Percentiles rank a stretch among this genome's conserved stretches.
Evolutionary conservation across 2,888 invertebrate genomes (phyloP).

Genomic region (Endotricha flammealis): DNA sequence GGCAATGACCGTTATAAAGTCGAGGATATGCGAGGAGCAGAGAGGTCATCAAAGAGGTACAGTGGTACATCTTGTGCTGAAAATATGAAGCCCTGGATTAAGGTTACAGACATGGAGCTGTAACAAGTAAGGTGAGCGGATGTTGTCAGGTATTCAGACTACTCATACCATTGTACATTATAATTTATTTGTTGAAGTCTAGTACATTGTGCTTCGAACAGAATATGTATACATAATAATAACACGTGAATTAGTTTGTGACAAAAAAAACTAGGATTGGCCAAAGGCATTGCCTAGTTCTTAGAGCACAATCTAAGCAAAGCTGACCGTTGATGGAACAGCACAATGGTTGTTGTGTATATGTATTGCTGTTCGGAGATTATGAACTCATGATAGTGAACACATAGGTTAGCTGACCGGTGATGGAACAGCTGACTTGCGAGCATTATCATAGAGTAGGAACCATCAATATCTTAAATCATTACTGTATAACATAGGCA

Average conservation of each 20-base stretch:
- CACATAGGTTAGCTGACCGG: not conserved
- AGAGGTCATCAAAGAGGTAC: conserved; percentile 17
- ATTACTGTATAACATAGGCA: too few species aligned
- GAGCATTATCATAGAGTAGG: not conserved
- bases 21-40: conserved; percentile 20
- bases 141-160: conserved; percentile 6
- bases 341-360: not conserved
- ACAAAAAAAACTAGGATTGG: conserved; percentile 2
- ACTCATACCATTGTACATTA: not conserved
- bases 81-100: conserved; percentile 5
- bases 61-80: conserved; percentile 17
- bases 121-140: not conserved
- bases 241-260: not conserved
- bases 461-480: not conserved
- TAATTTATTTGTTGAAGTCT: not conserved
- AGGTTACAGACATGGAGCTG: not conserved
- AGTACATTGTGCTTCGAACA: not conserved
- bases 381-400: not conserved
- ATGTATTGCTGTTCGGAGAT: not conserved
- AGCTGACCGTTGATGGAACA: conserved; percentile 1
- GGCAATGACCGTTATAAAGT: conserved; percentile 22
- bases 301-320: not conserved
- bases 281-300: conserved; percentile 5
- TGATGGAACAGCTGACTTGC: not conserved
- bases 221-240: too few species aligned